These are phyloP conservation scores for Cosmorhoe ocellata DNA, from an alignment of 2,888 invertebrate genomes.

Conservation along the genomic window DNA sequence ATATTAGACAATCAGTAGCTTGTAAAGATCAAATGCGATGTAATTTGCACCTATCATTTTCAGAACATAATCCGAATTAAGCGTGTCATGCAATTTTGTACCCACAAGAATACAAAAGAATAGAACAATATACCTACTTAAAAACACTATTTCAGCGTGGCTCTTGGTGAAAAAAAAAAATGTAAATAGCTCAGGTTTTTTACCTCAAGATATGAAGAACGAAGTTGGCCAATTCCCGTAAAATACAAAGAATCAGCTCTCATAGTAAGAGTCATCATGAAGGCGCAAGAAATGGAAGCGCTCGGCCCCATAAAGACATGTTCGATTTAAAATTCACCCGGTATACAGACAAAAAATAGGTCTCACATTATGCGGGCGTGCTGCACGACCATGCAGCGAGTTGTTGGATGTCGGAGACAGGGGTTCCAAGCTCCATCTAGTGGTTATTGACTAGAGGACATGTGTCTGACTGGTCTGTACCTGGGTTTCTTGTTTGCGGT, in stretches of 20 bases:
- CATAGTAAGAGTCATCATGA: slow-evolving; percentile 48
- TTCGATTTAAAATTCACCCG: slow-evolving; percentile 75
- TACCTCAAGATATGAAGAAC: too few species aligned
- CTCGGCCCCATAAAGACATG: slow-evolving; percentile 67
- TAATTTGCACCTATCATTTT: slow-evolving; percentile 21
- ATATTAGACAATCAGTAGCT: slow-evolving; percentile 22
- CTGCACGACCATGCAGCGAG: slow-evolving; percentile 62
- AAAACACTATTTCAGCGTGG: too few species aligned
- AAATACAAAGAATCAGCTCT: neutral
- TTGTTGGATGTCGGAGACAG: slow-evolving; percentile 44
- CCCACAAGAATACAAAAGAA: too few species aligned
- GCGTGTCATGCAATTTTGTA: slow-evolving; percentile 1
- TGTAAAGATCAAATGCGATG: slow-evolving; percentile 23
- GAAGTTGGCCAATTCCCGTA: too few species aligned
- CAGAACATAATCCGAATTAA: slow-evolving; percentile 10
- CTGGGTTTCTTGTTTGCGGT: slow-evolving; percentile 3
- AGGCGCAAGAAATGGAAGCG: slow-evolving; percentile 62
- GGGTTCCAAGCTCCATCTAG: slow-evolving; percentile 13
- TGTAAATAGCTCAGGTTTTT: too few species aligned
- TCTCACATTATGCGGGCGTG: slow-evolving; percentile 79
- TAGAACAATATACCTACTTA: too few species aligned
- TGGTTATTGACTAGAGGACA: slow-evolving; percentile 15
- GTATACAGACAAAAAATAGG: slow-evolving; percentile 75
- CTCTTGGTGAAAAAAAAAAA: too few species aligned
- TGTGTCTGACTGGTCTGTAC: slow-evolving; percentile 14